Evolutionary conservation across 2,113 vertebrate genomes (phyloP), one percentile per base, ranked within the genome.

Genomic region (Ia io): DNA sequence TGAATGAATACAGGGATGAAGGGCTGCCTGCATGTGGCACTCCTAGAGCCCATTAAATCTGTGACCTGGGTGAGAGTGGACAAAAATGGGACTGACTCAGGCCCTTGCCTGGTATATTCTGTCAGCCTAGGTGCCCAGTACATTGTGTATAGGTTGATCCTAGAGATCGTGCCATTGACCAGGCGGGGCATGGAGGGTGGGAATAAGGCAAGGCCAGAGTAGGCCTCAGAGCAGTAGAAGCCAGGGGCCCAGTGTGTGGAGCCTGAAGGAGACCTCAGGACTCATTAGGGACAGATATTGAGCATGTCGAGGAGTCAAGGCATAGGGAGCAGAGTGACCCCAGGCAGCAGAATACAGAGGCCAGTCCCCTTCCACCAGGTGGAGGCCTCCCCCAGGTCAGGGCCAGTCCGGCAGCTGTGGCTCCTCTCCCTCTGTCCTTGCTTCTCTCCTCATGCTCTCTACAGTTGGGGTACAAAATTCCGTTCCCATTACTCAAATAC

Each of bases 91-190:
- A 32, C 16, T 10, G 3, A 12, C 5, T 6, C 30, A 32, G 37
- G 20, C 25, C 44, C 25, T 6, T 9, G 30, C 32, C 35, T 56
- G 32, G 37, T 16, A 20, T 28, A 25, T 28, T 20, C 1, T 12
- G 28, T 37, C 37, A 30, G 42, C 6, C 25, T 20, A 13, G 3
- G 28, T 32, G 9, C 20, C 7, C 3, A 13, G 2, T 6, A 10
- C 23, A 8, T 12, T 1, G 0, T 0, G 1, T 35, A 28, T n/a
- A n/a, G 78, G 37, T 20, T 1, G 12, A 37, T 8, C 2, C 17
- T 14, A 25, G 3, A n/a, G 32, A 5, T 1, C 0, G 22, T 12
- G 65, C 40, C n/a, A 5, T 23, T 9, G 49, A 17, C n/a, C 28
- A 76, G 77, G 35, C 23, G 20, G 23, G 47, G 44, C 35, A 1